phyloP scores from a whole-genome alignment of 2,113 vertebrate species.

The Apodemus speciosus region DNA sequence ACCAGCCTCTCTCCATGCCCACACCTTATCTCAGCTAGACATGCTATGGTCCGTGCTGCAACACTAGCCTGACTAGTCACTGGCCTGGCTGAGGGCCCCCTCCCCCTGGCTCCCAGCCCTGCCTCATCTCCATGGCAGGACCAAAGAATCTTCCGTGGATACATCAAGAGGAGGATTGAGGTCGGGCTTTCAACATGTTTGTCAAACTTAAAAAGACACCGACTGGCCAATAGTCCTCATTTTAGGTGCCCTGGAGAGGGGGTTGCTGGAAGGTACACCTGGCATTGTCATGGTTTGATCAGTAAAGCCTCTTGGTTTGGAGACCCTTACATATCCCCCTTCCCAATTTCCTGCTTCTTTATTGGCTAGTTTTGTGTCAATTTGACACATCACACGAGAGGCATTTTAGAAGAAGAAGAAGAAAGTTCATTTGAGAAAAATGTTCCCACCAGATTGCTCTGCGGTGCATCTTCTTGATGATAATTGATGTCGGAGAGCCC shows the following conservation, averaged over 20 bases:
- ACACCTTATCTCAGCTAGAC: too few species aligned
- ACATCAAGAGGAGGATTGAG: background rate
- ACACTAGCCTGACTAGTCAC: background rate
- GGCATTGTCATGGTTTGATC: rapidly evolving
- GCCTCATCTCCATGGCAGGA: background rate
- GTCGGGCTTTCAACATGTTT: rapidly evolving
- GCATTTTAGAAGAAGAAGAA: background rate
- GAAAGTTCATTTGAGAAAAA: background rate
- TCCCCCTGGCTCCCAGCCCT: background rate
- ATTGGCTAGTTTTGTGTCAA: background rate
- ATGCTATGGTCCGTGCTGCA: too few species aligned
- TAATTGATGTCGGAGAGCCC: background rate
- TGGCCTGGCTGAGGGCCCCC: background rate
- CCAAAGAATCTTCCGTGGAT: background rate
- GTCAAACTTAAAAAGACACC: background rate
- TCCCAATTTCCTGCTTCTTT: background rate
- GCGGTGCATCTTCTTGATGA: background rate
- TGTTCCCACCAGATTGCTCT: background rate
- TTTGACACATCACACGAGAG: background rate
- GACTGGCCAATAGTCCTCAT: background rate
- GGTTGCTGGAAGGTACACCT: background rate
- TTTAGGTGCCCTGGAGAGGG: background rate
- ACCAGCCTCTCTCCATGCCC: background rate
- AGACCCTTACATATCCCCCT: background rate
- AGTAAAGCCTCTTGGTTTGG: background rate